Evolutionary conservation across 1,140 invertebrate genomes (phyloP).

Genomic region (Pogonomyrmex californicus): DNA sequence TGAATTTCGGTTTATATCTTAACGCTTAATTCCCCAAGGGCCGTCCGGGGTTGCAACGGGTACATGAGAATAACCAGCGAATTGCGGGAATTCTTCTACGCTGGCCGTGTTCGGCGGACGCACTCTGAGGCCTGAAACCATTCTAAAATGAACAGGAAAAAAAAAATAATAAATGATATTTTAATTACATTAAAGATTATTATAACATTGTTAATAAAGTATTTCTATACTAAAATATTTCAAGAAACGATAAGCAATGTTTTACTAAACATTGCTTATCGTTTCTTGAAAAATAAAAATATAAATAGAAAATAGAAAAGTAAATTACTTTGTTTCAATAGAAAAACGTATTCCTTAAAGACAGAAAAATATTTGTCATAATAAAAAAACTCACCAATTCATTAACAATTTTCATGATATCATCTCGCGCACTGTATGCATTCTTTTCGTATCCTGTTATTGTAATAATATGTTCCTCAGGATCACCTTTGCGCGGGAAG

Average conservation of each 20-base stretch:
- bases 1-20: constrained; percentile 65
- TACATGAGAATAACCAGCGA: constrained; percentile 89
- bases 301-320: neutral
- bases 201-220: neutral
- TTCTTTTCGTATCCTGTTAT: constrained; percentile 97
- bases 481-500: constrained; percentile 94
- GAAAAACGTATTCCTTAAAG: neutral
- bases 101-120: constrained; percentile 96
- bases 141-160: constrained; percentile 87
- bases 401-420: constrained; percentile 96
- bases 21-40: constrained; percentile 86
- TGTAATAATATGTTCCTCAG: constrained; percentile 94
- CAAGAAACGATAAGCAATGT: too few relatives aligned
- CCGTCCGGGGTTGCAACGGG: constrained; percentile 88
- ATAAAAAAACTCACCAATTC: constrained; percentile 90
- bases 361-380: neutral
- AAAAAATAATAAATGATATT: constrained; percentile 12
- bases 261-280: neutral
- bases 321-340: neutral
- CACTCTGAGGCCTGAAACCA: constrained; percentile 90
- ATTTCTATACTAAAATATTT: neutral
- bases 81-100: constrained; percentile 96
- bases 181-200: constrained; percentile 57
- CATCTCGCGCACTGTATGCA: constrained; percentile 93
- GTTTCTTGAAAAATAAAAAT: neutral